Evolutionary conservation across 2,888 invertebrate genomes (phyloP), one percentile per base, ranked within the genome.

Genomic region (Zaprionus lineosus): DNA sequence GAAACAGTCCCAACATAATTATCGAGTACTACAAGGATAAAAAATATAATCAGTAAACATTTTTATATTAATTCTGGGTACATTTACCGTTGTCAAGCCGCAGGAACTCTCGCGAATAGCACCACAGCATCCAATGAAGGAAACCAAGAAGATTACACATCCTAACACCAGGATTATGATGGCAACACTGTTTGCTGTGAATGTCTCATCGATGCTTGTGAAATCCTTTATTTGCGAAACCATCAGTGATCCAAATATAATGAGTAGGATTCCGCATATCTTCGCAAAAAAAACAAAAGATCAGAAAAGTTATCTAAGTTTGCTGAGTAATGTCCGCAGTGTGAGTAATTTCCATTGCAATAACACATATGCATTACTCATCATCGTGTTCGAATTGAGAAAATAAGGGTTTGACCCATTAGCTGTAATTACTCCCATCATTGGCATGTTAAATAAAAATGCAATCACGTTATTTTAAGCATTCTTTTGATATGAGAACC

Each of bases 111-210:
- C 96, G 67, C 95, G 93, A 71, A 95, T 93, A 7, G 97, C 96
- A 21, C 97, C 97, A 86, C 96, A 97, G 91, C 97, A 97, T 61
- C 97, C 97, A 87, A 97, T 94, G 91, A 96, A 96, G 0, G 96
- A 94, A 65, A 97, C 94, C 73, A 96, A 86, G 87, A 96, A 95
- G 79, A 95, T 93, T 15, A 95, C 84, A 16, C 92, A 91, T 8
- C 95, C 95, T 65, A 95, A 89, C 33, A 94, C 90, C 68, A 95
- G 93, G 70, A 95, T 92, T 36, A 92, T 87, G 86, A 94, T 92
- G 1, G 95, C 93, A 0, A 94, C 93, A 28, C 93, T 91, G 6
- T 91, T 87, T 41, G 93, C 90, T 12, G 91, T 87, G 0, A 86
- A 76, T 11, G 91, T 88, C 28, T 91, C 88, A 29, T 91, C 79